Conservation (phyloP, 2,113 vertebrate genomes). For the Greenwoodochromis staneri region DNA sequence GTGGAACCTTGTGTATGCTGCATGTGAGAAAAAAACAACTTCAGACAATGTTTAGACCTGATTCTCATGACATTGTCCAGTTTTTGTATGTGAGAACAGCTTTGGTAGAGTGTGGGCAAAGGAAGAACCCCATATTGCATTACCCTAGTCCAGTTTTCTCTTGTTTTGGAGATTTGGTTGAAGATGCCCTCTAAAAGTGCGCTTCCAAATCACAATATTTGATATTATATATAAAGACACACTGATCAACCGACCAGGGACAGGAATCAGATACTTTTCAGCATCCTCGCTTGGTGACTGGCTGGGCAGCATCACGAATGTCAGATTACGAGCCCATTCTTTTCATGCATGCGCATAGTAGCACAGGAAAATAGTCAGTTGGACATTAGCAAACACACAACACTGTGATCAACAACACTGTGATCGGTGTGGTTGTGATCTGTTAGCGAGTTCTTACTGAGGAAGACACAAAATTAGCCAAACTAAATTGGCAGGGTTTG, state of each 20-base stretch:
- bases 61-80: not conserved
- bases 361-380: not conserved
- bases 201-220: not conserved
- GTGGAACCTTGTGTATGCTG: not conserved
- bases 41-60: not conserved
- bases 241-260: not conserved
- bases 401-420: not conserved
- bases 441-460: not conserved
- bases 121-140: not conserved
- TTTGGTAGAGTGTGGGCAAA: not conserved
- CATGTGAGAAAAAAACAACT: not conserved
- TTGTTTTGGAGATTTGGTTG: not conserved
- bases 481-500: not conserved
- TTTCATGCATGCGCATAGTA: not conserved
- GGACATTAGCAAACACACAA: not conserved
- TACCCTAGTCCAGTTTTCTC: not conserved
- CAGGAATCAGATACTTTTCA: not conserved
- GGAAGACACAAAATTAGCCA: not conserved
- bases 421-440: not conserved
- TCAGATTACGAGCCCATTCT: not conserved
- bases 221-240: not conserved
- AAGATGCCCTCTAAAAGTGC: not conserved
- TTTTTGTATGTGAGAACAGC: not conserved
- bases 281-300: not conserved
- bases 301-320: not conserved